Percentiles rank a stretch among this genome's conserved stretches.
Evolutionary conservation across 2,888 invertebrate species (phyloP).

Genomic region (Drosophila algonquin): DNA sequence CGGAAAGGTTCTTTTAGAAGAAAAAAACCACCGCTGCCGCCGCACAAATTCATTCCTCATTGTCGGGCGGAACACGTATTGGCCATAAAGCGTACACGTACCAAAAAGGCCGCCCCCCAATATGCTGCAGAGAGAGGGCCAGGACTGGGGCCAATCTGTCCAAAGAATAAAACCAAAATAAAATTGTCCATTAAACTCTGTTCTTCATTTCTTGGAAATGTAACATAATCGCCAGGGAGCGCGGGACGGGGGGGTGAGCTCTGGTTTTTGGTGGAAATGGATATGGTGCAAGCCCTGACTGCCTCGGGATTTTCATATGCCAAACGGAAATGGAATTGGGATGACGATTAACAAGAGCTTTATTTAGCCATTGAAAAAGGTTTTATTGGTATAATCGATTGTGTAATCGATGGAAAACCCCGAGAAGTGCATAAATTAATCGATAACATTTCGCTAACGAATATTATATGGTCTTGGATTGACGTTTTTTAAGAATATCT

Average conservation of each 20-base stretch:
- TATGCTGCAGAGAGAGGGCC: background rate
- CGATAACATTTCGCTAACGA: too few relatives aligned
- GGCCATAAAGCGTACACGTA: constrained; percentile 69
- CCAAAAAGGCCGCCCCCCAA: constrained; percentile 8
- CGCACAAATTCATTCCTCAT: constrained; percentile 30
- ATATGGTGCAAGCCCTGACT: background rate
- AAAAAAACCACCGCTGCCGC: background rate
- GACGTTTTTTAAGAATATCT: too few relatives aligned
- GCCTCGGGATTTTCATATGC: constrained; percentile 1
- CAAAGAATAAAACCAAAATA: constrained; percentile 43
- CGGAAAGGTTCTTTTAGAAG: constrained; percentile 23
- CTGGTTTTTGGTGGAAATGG: constrained; percentile 18
- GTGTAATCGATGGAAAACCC: background rate
- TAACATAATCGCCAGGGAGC: constrained; percentile 23
- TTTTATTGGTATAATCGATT: background rate
- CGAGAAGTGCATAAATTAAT: too few relatives aligned
- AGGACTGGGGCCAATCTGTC: constrained; percentile 30
- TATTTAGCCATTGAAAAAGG: too few relatives aligned
- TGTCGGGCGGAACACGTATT: constrained; percentile 62
- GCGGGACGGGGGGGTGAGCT: background rate
- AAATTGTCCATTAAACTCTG: constrained; percentile 42
- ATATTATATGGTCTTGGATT: too few relatives aligned
- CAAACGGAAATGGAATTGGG: background rate
- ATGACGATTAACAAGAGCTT: background rate
- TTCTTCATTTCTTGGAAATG: constrained; percentile 6